These are phyloP conservation scores for Scolopax mira DNA, from an alignment of 2,113 vertebrate genomes.

Conservation along the genomic window DNA sequence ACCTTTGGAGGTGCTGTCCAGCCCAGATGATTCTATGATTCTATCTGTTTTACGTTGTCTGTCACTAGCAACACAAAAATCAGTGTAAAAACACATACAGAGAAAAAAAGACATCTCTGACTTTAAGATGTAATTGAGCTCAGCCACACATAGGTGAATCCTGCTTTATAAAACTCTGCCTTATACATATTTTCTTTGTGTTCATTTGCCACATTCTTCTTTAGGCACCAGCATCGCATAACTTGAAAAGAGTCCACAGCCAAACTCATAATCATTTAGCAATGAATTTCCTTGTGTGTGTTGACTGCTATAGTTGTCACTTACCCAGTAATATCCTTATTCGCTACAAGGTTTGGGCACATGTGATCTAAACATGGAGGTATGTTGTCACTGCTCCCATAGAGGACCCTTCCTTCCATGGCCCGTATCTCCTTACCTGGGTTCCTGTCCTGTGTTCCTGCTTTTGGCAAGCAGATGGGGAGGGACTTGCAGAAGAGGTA, in stretches of 20 bases:
- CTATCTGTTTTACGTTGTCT: background rate
- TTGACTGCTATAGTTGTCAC: background rate
- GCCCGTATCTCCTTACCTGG: background rate
- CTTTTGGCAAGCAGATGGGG: background rate
- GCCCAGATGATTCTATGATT: too few species aligned
- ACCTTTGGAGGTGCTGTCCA: too few species aligned
- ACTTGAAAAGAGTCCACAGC: background rate
- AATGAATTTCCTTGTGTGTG: background rate
- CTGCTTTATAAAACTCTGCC: background rate
- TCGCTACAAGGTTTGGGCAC: background rate
- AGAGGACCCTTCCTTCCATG: background rate
- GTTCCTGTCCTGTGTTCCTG: background rate
- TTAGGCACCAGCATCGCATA: background rate
- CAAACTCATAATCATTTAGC: background rate
- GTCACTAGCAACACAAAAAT: background rate
- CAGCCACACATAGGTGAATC: background rate
- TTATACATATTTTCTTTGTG: background rate
- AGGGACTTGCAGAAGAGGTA: background rate
- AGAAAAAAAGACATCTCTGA: background rate
- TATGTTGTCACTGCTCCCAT: background rate
- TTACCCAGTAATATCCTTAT: background rate
- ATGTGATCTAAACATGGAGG: background rate
- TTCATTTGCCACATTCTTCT: background rate
- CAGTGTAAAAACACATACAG: background rate
- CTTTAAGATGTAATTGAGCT: background rate